Evolutionary conservation across 37 sponge, comb jelly and placozoan species (phyloP), one percentile per base, ranked within the genome.

Genomic region (Amphimedon queenslandica): DNA sequence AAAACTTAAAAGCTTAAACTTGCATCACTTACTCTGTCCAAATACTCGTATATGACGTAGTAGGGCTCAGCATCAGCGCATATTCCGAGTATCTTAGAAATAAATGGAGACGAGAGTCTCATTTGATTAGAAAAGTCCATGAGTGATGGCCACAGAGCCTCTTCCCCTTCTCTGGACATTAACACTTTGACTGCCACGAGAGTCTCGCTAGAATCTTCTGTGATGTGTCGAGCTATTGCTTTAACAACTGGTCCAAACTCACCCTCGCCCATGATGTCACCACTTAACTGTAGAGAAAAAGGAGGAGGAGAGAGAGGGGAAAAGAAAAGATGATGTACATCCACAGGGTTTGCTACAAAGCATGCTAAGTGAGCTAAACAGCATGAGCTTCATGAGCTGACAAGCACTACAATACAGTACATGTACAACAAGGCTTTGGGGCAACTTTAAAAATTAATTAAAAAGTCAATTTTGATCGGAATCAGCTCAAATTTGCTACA

Each of bases 1-100:
- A n/a, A n/a, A n/a, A n/a, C n/a, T n/a, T n/a, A n/a, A n/a, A n/a
- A n/a, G n/a, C n/a, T n/a, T 27, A 35, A 37, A 32, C n/a, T n/a
- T n/a, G n/a, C n/a, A n/a, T 56, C 13, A 47, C 92, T 80, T 39
- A 87, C 93, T 58, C 76, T 43, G 71, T 92, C 88, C 67, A 87
- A 63, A 77, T 87, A 92, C 66, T 92, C 88, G 55, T 92, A 92
- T 36, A 92, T 87, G 82, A 92, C 63, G 64, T 92, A 92, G 56
- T 84, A 92, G 10, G 93, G 93, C 64, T 87, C 88, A 28, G 35
- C 58, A 36, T 87, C 88, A 23, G 84, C 83, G 66, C 93, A 92
- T 41, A 92, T 76, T 35, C 82, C 93, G 30, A 92, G 63, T 25
- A 92, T 87, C 37, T 55, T 57, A 61, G 81, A 76, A 16, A 92